A percentile compares a stretch with the other conserved stretches of the same genome.
Evolutionary conservation across 2,888 invertebrate species (phyloP).

Genomic region (Andrena hattorfiana): DNA sequence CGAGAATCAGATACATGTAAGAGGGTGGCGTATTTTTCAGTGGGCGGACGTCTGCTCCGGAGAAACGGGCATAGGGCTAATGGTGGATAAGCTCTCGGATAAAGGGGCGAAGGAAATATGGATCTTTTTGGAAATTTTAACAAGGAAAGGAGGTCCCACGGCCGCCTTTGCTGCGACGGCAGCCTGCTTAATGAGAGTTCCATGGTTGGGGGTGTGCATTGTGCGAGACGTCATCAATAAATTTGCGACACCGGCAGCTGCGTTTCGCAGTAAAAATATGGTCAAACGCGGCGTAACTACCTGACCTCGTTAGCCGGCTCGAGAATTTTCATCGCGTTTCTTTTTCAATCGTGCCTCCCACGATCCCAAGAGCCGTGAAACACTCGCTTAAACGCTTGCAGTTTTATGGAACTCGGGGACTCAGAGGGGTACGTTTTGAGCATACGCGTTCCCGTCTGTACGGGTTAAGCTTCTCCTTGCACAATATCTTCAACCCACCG

Average conservation of each 20-base stretch:
- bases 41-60: not conserved
- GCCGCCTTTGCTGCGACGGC: too few species aligned
- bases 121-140: not conserved
- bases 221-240: constrained; percentile 32
- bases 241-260: not conserved
- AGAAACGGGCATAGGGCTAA: not conserved
- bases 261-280: constrained; percentile 2
- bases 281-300: constrained; percentile 7
- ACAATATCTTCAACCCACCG: constrained; percentile 1
- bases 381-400: not conserved
- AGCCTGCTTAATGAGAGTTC: constrained; percentile 27
- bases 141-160: not conserved
- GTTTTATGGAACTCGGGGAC: not conserved
- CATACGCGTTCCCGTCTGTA: not conserved
- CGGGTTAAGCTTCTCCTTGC: not conserved
- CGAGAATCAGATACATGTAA: not conserved
- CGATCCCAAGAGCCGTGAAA: not conserved
- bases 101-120: not conserved
- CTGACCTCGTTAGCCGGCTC: constrained; percentile 47
- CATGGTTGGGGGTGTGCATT: not conserved
- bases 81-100: not conserved
- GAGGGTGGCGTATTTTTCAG: not conserved
- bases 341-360: constrained; percentile 26
- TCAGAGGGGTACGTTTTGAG: not conserved
- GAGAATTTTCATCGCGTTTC: constrained; percentile 23